Conservation (phyloP, 2,797 vertebrate species). For the Microcaecilia unicolor region DNA sequence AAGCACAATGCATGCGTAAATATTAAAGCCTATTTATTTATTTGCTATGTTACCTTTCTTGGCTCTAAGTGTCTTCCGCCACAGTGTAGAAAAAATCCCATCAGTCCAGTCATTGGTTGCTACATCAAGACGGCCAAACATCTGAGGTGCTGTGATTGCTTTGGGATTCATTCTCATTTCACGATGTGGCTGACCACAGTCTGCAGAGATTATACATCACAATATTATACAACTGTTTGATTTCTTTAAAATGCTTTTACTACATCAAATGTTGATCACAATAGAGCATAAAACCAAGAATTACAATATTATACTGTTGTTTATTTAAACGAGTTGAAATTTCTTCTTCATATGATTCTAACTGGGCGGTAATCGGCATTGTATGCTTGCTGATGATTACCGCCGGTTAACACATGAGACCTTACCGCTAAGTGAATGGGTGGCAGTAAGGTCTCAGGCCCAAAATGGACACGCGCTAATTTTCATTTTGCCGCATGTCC, state of each 20-base stretch:
- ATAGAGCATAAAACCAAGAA: not conserved
- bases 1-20: too few relatives aligned
- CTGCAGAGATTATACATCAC: conserved; percentile 37
- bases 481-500: too few relatives aligned
- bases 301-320: too few relatives aligned
- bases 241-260: conserved; percentile 5
- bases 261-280: not conserved
- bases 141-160: conserved; percentile 91
- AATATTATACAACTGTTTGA: not conserved
- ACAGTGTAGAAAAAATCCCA: conserved; percentile 90
- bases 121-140: conserved; percentile 91
- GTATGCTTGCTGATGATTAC: too few relatives aligned
- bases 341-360: too few relatives aligned
- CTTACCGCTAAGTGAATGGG: too few relatives aligned
- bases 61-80: conserved; percentile 88
- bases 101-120: conserved; percentile 97
- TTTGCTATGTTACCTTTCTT: conserved; percentile 91
- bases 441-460: too few relatives aligned
- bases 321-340: too few relatives aligned
- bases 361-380: too few relatives aligned
- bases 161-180: conserved; percentile 98
- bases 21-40: too few relatives aligned
- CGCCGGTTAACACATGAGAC: too few relatives aligned
- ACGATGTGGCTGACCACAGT: conserved; percentile 82
- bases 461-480: too few relatives aligned